phyloP scores from a whole-genome alignment of 2,888 invertebrate genomes.

The Neocrepidodera transversa region DNA sequence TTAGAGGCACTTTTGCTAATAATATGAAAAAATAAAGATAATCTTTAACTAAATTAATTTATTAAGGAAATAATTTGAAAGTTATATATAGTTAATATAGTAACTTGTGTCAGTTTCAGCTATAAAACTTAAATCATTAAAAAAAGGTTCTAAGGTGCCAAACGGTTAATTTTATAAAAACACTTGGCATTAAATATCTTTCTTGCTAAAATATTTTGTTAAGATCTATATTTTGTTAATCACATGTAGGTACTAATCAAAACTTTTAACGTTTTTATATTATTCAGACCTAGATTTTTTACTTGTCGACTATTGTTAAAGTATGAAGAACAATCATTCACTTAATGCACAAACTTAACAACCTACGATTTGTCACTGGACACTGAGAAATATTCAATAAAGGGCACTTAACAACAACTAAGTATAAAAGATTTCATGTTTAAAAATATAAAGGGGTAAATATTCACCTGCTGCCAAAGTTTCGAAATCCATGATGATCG shows the following conservation, averaged over 20 bases:
- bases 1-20: no score
- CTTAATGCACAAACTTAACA: constrained; percentile 52
- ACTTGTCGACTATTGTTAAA: constrained; percentile 40
- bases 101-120: no score
- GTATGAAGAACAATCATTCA: constrained; percentile 53
- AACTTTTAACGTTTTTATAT: constrained; percentile 27
- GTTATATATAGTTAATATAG: no score
- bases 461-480: constrained; percentile 59
- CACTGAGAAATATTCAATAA: constrained; percentile 18
- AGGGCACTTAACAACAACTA: not conserved
- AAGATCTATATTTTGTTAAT: not conserved
- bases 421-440: not conserved
- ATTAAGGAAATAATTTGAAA: no score
- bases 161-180: no score
- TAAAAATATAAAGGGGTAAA: constrained; percentile 12
- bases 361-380: constrained; percentile 47
- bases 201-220: not conserved
- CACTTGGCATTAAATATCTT: no score
- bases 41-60: no score
- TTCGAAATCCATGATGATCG: constrained; percentile 54
- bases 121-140: no score
- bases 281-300: constrained; percentile 34
- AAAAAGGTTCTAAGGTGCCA: no score
- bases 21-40: no score
- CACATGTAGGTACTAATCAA: no score